phyloP scores from a whole-genome alignment of 2,797 vertebrate species.

The Falco concolor region DNA sequence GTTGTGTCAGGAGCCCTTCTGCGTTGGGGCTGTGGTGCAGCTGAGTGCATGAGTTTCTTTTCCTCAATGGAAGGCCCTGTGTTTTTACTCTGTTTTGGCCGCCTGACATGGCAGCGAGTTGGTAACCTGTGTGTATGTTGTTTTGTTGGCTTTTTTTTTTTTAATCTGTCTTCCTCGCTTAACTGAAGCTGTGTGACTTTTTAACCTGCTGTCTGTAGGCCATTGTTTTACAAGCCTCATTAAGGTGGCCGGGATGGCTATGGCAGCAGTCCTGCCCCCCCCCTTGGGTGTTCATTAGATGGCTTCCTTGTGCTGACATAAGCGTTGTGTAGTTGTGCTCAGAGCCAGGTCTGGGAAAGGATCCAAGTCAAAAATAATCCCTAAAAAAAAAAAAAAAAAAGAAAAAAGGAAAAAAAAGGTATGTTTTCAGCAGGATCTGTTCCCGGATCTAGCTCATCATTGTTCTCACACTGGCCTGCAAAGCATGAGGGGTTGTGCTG shows the following conservation, averaged over 20 bases:
- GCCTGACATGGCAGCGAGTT: not conserved
- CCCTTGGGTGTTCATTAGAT: conserved; percentile 44
- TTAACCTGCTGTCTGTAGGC: conserved; percentile 29
- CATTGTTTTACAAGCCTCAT: conserved; percentile 40
- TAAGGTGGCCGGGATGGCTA: not conserved
- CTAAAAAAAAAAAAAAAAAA: not conserved
- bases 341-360: conserved; percentile 38
- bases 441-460: not conserved
- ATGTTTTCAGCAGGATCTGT: conserved; percentile 27
- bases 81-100: not conserved
- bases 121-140: not conserved
- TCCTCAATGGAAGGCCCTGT: not conserved
- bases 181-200: conserved; percentile 28
- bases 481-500: not conserved
- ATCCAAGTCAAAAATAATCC: conserved; percentile 56
- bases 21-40: accelerated
- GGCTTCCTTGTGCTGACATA: conserved; percentile 61
- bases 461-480: not conserved
- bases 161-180: not conserved
- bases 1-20: not conserved
- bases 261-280: not conserved
- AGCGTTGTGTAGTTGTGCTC: conserved; percentile 35
- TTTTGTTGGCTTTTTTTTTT: accelerated
- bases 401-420: too few relatives aligned
- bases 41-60: not conserved